phyloP scores from a whole-genome alignment of 2,888 invertebrate genomes.

The Eilema griseolum region DNA sequence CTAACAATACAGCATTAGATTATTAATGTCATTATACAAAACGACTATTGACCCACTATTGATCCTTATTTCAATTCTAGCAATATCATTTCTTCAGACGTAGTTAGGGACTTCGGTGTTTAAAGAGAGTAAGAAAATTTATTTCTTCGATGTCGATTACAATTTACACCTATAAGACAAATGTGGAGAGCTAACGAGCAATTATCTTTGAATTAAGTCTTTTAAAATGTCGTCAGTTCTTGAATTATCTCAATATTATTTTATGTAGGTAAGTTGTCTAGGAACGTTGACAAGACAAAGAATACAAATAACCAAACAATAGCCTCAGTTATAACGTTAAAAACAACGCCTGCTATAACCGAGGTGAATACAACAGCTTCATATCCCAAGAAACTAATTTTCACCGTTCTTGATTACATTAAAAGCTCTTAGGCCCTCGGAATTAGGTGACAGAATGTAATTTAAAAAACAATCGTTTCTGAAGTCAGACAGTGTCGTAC shows the following conservation, averaged over 20 bases:
- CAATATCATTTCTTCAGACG: not conserved
- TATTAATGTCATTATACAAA: not conserved
- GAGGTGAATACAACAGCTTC: conserved; percentile 19
- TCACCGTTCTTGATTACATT: conserved; percentile 11
- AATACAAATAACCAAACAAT: not conserved
- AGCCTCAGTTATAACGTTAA: not conserved
- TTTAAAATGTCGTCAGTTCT: not conserved
- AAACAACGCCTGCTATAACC: not conserved
- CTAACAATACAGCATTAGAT: too few relatives aligned
- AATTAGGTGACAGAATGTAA: conserved; percentile 14
- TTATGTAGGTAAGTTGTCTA: not conserved
- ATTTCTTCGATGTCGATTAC: not conserved
- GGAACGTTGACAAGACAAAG: not conserved
- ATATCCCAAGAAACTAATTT: conserved; percentile 10
- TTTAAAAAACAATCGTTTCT: conserved; percentile 3
- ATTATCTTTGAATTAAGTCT: not conserved
- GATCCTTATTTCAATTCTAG: not conserved
- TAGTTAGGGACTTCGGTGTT: not conserved
- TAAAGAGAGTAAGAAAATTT: not conserved
- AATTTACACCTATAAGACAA: not conserved
- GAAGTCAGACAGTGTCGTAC: conserved; percentile 19
- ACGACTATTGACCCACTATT: not conserved
- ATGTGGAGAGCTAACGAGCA: not conserved
- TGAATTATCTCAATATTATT: not conserved
- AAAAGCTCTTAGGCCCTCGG: not conserved